Percentiles rank a stretch among this genome's conserved stretches.
Conservation (phyloP, 2,113 vertebrate species). For the Delphinus delphis region DNA sequence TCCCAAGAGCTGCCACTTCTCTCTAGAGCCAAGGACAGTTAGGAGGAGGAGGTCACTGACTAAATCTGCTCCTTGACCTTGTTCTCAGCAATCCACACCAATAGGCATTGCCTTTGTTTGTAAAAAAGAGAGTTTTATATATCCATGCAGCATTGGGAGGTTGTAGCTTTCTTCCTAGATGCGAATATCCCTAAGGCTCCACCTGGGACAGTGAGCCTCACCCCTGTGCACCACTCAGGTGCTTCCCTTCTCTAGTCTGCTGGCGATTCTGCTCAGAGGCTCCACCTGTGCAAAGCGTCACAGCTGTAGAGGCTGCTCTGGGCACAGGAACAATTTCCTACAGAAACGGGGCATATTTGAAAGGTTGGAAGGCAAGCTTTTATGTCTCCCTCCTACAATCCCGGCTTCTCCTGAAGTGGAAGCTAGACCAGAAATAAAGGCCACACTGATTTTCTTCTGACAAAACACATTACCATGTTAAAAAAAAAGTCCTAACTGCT, state of each 20-base stretch:
- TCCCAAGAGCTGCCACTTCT: background rate
- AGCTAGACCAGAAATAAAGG: background rate
- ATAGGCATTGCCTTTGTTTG: background rate
- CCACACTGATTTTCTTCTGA: background rate
- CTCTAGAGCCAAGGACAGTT: conserved; percentile 5
- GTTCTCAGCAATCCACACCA: background rate
- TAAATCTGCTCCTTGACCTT: background rate
- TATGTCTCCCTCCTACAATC: background rate
- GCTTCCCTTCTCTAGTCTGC: background rate
- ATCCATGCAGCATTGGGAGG: background rate
- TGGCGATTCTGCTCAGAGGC: background rate
- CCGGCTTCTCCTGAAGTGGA: background rate
- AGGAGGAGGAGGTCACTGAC: background rate
- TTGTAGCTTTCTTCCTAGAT: background rate
- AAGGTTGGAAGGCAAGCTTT: background rate
- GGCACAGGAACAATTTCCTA: background rate
- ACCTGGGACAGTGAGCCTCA: background rate
- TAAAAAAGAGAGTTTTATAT: background rate
- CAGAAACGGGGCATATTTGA: background rate
- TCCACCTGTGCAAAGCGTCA: background rate
- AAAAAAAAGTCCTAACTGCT: background rate
- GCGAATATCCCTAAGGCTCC: background rate
- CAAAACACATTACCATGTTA: conserved; percentile 5
- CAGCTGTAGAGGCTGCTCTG: background rate
- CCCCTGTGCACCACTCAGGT: rapidly evolving